phyloP scores from a whole-genome alignment of 1,140 invertebrate species.

The Micrasema longulum region DNA sequence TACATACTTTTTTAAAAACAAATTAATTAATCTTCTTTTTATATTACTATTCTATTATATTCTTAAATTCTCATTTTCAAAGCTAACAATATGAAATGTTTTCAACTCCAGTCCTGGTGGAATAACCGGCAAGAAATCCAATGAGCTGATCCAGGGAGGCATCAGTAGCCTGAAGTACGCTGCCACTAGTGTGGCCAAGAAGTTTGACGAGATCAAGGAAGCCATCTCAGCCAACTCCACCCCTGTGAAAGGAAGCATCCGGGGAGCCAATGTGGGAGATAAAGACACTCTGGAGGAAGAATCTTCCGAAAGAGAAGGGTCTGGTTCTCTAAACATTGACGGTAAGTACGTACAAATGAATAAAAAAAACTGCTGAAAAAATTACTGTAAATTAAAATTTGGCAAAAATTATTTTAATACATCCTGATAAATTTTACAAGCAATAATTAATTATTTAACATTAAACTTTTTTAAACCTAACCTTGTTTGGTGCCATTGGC shows the following conservation, averaged over 20 bases:
- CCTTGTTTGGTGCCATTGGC: no score
- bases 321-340: slow-evolving; percentile 65
- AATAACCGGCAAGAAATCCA: slow-evolving; percentile 88
- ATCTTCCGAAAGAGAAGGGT: slow-evolving; percentile 63
- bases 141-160: slow-evolving; percentile 87
- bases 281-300: slow-evolving; percentile 63
- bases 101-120: slow-evolving; percentile 75
- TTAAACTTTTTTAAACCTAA: no score
- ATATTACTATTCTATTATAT: no score
- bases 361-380: not conserved
- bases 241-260: slow-evolving; percentile 76
- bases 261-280: slow-evolving; percentile 60
- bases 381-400: no score
- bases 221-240: slow-evolving; percentile 89
- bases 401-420: no score
- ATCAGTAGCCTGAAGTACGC: slow-evolving; percentile 88
- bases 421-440: no score
- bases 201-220: slow-evolving; percentile 93
- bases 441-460: no score
- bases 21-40: no score
- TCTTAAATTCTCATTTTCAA: no score
- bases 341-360: no score
- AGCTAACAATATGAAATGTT: no score
- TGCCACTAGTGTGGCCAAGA: slow-evolving; percentile 86
- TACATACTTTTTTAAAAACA: no score